Conservation (phyloP, 2,113 vertebrate genomes). For the Nycticryphes semicollaris region DNA sequence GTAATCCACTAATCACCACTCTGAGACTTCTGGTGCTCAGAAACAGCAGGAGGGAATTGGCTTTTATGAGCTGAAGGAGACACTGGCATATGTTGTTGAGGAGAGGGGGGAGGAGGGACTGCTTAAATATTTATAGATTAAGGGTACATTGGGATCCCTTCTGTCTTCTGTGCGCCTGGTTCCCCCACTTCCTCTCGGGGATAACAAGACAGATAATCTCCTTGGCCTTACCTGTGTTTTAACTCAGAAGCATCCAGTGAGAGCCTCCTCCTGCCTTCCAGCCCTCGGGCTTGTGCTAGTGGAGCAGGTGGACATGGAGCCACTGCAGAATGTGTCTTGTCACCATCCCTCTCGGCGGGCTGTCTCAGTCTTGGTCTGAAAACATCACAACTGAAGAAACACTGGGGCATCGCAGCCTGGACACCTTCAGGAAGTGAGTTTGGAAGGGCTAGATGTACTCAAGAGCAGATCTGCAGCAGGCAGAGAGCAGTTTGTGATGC, state of each 20-base stretch:
- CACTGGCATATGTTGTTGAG: constrained; percentile 56
- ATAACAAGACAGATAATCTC: not conserved
- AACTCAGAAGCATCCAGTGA: not conserved
- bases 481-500: not conserved
- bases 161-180: constrained; percentile 6
- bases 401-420: not conserved
- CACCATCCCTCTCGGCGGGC: accelerated
- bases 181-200: not conserved
- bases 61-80: constrained; percentile 68
- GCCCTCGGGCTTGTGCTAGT: too few species aligned
- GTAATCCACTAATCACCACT: constrained; percentile 76
- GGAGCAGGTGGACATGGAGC: not conserved
- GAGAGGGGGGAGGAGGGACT: constrained; percentile 26
- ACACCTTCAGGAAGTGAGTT: not conserved
- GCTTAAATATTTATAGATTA: constrained; percentile 72
- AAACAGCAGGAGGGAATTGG: constrained; percentile 63
- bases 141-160: constrained; percentile 25
- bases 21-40: constrained; percentile 54
- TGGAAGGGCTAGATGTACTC: not conserved
- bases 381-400: not conserved
- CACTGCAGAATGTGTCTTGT: not conserved
- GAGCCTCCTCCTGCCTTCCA: not conserved
- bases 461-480: too few species aligned
- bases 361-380: not conserved
- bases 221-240: not conserved